Evolutionary conservation across 2,113 vertebrate species (phyloP).

Genomic region (Eublepharis macularius): DNA sequence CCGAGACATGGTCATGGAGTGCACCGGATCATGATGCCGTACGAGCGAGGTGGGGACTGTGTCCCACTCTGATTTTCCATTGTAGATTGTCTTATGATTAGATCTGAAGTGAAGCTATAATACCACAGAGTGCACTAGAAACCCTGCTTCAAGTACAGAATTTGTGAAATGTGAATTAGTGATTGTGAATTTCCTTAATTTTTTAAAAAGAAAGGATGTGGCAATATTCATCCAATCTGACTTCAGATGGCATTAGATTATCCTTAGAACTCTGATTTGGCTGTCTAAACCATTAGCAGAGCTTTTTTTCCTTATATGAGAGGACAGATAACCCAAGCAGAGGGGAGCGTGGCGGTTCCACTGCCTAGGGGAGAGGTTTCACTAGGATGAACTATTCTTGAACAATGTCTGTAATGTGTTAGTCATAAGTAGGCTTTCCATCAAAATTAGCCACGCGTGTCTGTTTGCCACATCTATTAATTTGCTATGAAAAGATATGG

Average conservation of each 20-base stretch:
- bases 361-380: slow-evolving; percentile 59
- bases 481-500: slow-evolving; percentile 61
- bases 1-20: background rate
- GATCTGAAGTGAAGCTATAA: background rate
- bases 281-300: slow-evolving; percentile 42
- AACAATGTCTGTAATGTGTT: slow-evolving; percentile 65
- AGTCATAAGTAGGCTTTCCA: slow-evolving; percentile 62
- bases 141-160: background rate
- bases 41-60: background rate
- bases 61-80: background rate
- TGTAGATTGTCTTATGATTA: too few species aligned
- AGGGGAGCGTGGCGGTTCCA: slow-evolving; percentile 63
- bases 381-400: slow-evolving; percentile 60
- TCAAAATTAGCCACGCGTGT: slow-evolving; percentile 62
- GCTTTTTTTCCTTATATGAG: slow-evolving; percentile 27
- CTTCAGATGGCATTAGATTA: slow-evolving; percentile 31
- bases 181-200: background rate
- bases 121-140: background rate
- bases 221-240: slow-evolving; percentile 5
- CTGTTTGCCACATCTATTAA: slow-evolving; percentile 67
- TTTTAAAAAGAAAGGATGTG: background rate
- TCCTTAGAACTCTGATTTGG: slow-evolving; percentile 35
- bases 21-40: background rate
- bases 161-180: background rate
- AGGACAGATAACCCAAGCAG: slow-evolving; percentile 63